Conservation (phyloP, 2,113 vertebrate genomes). For the Rafetus swinhoei region DNA sequence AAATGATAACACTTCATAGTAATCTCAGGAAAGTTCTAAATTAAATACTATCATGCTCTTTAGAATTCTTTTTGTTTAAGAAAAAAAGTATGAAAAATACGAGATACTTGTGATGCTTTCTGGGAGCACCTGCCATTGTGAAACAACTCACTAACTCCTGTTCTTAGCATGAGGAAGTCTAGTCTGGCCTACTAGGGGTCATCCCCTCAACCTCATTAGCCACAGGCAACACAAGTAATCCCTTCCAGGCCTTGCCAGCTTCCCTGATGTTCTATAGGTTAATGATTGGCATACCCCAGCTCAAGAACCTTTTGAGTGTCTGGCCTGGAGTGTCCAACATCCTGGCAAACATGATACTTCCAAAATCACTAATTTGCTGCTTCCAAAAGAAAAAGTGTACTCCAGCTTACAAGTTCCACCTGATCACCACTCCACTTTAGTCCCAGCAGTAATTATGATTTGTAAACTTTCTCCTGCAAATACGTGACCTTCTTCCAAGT, state of each 20-base stretch:
- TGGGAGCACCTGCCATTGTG: not conserved
- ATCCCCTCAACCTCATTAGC: not conserved
- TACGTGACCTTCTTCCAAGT: no score
- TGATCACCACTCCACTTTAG: not conserved
- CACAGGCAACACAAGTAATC: not conserved
- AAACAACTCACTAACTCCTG: not conserved
- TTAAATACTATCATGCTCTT: conserved; percentile 8
- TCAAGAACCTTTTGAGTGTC: not conserved
- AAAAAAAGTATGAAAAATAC: conserved; percentile 3
- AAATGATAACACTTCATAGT: conserved; percentile 34
- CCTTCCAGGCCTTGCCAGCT: not conserved
- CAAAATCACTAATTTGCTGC: not conserved
- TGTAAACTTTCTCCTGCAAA: no score
- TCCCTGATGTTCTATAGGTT: not conserved
- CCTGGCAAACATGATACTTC: not conserved
- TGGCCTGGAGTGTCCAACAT: not conserved
- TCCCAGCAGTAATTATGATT: not conserved
- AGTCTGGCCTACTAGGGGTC: not conserved
- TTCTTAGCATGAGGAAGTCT: not conserved
- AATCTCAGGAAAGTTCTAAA: conserved; percentile 26
- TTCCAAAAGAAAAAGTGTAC: not conserved
- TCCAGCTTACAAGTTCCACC: not conserved
- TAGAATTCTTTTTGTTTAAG: conserved; percentile 25
- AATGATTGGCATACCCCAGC: not conserved
- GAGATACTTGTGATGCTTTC: not conserved